phyloP scores from a whole-genome alignment of 2,888 invertebrate species.

The Emmelina monodactyla region DNA sequence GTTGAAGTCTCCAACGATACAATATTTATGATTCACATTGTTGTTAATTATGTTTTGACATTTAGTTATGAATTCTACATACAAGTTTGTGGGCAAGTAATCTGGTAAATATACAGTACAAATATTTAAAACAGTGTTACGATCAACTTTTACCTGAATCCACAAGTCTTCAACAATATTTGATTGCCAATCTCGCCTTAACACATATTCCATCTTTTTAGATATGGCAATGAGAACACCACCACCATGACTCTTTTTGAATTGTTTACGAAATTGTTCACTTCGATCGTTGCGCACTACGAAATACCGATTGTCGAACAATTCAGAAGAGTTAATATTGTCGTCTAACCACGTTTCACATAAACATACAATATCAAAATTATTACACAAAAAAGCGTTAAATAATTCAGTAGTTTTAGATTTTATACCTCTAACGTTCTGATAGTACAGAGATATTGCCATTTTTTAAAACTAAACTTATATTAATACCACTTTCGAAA shows the following conservation, averaged over 20 bases:
- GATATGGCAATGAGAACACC: conserved; percentile 1
- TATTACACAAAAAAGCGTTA: background rate
- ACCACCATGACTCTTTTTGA: background rate
- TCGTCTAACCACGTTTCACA: background rate
- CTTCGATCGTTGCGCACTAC: too few relatives aligned
- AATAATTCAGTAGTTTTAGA: too few relatives aligned
- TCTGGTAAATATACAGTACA: background rate
- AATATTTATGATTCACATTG: background rate
- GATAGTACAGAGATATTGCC: background rate
- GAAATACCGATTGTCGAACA: background rate
- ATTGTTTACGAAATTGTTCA: too few relatives aligned
- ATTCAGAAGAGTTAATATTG: background rate
- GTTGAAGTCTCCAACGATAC: background rate
- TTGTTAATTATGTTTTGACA: background rate
- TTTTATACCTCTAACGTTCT: background rate
- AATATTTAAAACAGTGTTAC: background rate
- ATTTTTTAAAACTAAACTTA: too few relatives aligned
- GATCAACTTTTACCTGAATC: background rate
- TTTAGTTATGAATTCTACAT: background rate
- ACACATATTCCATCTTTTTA: background rate
- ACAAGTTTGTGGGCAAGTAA: background rate
- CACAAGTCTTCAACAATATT: background rate
- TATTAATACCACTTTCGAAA: too few relatives aligned
- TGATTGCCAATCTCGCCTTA: background rate
- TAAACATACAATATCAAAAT: background rate